Base-by-base conservation (phyloP, 2,888 invertebrate species). In the Blomia tropicalis region DNA sequence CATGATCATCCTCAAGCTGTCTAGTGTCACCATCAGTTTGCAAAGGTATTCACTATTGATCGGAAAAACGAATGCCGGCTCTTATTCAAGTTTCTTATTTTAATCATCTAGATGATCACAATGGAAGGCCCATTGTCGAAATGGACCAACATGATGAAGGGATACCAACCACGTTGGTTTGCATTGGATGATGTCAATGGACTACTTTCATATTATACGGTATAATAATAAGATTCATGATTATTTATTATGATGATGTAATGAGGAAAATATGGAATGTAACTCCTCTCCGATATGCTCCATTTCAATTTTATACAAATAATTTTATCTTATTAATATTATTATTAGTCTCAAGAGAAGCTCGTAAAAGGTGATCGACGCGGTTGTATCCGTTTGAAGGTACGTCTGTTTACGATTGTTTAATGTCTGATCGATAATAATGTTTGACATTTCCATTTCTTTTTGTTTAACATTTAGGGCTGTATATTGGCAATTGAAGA, bases 101-200 rank as follows among this genome's bases (percentile, higher is more conserved):
- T 47, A 11, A 19, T n/a, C 7, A 47, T 56, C 3, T 56, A 56
- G 56, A 58, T 58, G 43, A 17, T 41, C n/a, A 2, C 17, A 43
- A 88, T 90, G 87, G 91, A 92, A 78, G 92, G 92, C 71, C 87
- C 89, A 66, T 77, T 92, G 66, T 89, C 88, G 77, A 92, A 92
- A 80, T 92, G 91, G 91, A 93, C 92, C 69, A 93, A 92, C 80
- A 88, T 93, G 72, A 88, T 92, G 82, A 90, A 88, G 75, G 96
- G 96, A 69, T 98, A 96, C 95, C 96, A 98, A 76, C 95, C 93
- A 78, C 82, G 96, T 69, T 98, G 95, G 91, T 98, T 98, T 78
- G 95, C 96, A 70, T 77, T 98, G 70, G 95, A 96, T 77, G 92
- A 93, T 76, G 90, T 87, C 76, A 87, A 90, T 70, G 95, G 93